Conservation (phyloP, 2,888 invertebrate genomes). For the Boloria euphrosyne region DNA sequence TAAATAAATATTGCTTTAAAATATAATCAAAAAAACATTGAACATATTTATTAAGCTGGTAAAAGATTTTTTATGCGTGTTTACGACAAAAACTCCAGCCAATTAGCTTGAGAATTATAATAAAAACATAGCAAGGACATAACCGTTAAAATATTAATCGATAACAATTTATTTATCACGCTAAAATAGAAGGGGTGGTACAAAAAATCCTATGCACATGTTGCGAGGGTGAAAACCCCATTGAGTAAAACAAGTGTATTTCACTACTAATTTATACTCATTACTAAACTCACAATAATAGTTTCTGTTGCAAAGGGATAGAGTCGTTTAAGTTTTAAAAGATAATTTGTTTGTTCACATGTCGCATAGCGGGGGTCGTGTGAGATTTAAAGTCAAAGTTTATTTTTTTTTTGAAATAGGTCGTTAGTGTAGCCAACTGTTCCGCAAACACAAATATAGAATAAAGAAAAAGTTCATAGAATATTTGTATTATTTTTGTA, state of each 20-base stretch:
- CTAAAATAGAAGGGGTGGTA: constrained; percentile 64
- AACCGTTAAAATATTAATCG: constrained; percentile 50
- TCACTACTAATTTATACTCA: constrained; percentile 48
- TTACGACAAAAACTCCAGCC: not conserved
- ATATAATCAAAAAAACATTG: no score
- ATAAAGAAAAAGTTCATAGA: not conserved
- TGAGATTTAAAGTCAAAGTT: constrained; percentile 56
- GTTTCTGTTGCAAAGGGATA: constrained; percentile 41
- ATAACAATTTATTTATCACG: constrained; percentile 53
- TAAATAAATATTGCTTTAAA: no score
- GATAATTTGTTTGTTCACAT: constrained; percentile 70
- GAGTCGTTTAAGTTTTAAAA: constrained; percentile 26
- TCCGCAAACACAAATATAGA: constrained; percentile 30
- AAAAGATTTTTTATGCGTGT: no score
- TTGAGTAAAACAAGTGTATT: constrained; percentile 67
- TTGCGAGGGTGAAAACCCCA: constrained; percentile 66
- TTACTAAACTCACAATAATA: constrained; percentile 39
- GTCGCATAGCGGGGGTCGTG: constrained; percentile 66
- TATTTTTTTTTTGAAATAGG: constrained; percentile 45
- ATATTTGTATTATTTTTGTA: no score
- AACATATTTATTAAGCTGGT: no score
- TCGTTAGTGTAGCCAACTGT: constrained; percentile 43
- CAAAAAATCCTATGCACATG: constrained; percentile 70
- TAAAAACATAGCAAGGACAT: constrained; percentile 18
- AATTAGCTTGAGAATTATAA: not conserved